Evolutionary conservation across 23 tunicate species (phyloP).

Genomic region (Styela clava): DNA sequence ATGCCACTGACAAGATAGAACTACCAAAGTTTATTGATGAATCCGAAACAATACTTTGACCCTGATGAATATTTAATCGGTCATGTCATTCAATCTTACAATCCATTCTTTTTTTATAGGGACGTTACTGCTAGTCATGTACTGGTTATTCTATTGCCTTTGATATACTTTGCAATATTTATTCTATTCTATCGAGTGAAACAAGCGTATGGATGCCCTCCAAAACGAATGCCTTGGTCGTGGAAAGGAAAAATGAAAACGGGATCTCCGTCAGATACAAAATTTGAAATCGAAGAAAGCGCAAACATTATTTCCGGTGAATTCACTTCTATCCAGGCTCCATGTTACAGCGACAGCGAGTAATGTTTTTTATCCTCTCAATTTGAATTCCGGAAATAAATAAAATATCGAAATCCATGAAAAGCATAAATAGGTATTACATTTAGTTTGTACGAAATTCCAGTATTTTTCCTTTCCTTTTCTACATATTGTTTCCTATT

Average conservation of each 20-base stretch:
- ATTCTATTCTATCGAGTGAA: constrained; percentile 31
- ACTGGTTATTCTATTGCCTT: constrained; percentile 37
- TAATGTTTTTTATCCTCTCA: too few relatives aligned
- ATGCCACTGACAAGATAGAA: too few relatives aligned
- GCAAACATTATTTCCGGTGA: neutral
- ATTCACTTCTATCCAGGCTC: neutral
- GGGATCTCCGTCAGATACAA: neutral
- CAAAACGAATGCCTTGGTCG: neutral
- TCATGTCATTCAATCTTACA: too few relatives aligned
- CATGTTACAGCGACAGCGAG: neutral
- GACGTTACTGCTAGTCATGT: constrained; percentile 38
- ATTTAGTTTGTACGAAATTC: too few relatives aligned
- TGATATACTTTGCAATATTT: constrained; percentile 48
- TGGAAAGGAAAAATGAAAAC: neutral
- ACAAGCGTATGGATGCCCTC: constrained; percentile 50
- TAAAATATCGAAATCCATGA: too few relatives aligned
- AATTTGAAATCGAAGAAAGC: neutral
- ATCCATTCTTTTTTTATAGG: constrained; percentile 13
- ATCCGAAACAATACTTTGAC: too few relatives aligned
- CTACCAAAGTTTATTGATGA: too few relatives aligned
- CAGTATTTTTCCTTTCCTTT: too few relatives aligned
- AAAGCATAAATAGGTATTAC: too few relatives aligned
- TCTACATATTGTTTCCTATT: too few relatives aligned
- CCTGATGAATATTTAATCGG: too few relatives aligned
- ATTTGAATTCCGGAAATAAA: too few relatives aligned